These are phyloP conservation scores for Bungarus multicinctus DNA, from an alignment of 2,113 vertebrate species.

Conservation along the genomic window DNA sequence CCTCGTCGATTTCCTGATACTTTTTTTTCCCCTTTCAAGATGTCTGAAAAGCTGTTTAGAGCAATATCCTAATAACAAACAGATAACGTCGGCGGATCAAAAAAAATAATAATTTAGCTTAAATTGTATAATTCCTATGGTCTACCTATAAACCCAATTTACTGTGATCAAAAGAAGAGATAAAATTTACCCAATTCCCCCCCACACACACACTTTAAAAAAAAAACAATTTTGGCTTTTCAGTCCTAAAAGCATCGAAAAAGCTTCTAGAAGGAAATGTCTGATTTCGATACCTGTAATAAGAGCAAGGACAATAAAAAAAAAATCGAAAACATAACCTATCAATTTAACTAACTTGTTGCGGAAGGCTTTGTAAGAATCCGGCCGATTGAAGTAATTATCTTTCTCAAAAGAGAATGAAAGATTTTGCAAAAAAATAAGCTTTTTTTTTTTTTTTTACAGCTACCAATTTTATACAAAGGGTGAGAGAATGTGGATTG, in stretches of 20 bases:
- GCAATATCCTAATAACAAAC: background rate
- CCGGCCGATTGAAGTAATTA: background rate
- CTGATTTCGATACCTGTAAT: background rate
- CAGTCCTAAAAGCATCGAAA: background rate
- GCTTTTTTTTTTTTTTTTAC: background rate
- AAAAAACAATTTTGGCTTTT: background rate
- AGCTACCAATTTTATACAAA: background rate
- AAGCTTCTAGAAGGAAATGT: background rate
- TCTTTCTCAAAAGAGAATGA: no score
- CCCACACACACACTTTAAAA: no score
- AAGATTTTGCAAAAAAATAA: background rate
- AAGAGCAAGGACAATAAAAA: no score
- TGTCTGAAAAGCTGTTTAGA: background rate
- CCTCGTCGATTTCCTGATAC: background rate
- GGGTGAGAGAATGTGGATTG: no score
- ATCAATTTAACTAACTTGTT: background rate
- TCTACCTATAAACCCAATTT: accelerated
- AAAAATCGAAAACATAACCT: background rate
- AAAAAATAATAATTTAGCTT: background rate
- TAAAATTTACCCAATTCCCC: background rate
- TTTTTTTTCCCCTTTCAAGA: no score
- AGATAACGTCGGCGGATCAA: background rate
- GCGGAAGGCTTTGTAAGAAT: background rate
- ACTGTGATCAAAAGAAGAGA: background rate
- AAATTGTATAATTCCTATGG: background rate